Conservation (phyloP, 2,888 invertebrate genomes). For the Agrilus biguttatus region DNA sequence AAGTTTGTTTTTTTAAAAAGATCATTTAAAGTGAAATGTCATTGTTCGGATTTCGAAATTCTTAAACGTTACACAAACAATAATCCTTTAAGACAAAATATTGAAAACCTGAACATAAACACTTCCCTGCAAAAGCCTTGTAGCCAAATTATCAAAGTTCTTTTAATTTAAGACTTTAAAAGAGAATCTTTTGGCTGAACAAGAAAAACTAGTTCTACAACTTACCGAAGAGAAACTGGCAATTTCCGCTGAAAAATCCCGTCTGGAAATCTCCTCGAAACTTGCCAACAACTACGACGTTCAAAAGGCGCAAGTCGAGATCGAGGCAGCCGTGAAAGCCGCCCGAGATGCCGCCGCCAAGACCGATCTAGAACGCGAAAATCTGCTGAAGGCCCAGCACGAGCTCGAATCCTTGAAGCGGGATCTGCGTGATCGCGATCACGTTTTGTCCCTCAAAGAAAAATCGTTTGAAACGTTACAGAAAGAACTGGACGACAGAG, state of each 20-base stretch:
- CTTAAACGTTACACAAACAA: too few species aligned
- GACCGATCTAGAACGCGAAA: conserved; percentile 25
- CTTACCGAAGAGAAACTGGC: conserved; percentile 43
- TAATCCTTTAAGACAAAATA: too few species aligned
- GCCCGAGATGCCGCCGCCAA: conserved; percentile 27
- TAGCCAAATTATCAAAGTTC: neutral
- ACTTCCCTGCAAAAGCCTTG: too few species aligned
- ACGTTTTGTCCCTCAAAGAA: conserved; percentile 20
- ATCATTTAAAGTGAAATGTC: too few species aligned
- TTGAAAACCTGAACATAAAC: too few species aligned
- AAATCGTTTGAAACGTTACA: conserved; percentile 21
- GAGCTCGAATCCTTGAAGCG: conserved; percentile 25
- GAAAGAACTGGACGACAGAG: conserved; percentile 35
- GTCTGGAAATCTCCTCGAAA: conserved; percentile 25
- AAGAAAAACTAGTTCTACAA: conserved; percentile 41
- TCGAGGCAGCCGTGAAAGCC: conserved; percentile 29
- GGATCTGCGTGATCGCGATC: conserved; percentile 19
- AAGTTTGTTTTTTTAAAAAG: too few species aligned
- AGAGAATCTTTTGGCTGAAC: conserved; percentile 42
- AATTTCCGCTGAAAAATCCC: conserved; percentile 26
- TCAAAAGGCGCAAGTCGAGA: conserved; percentile 25
- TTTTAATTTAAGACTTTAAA: conserved; percentile 30
- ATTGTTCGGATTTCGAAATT: too few species aligned
- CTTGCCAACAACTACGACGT: conserved; percentile 23
- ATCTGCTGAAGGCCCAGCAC: conserved; percentile 20